Evolutionary conservation across 2,888 invertebrate genomes (phyloP).

Genomic region (Gnatocerus cornutus): DNA sequence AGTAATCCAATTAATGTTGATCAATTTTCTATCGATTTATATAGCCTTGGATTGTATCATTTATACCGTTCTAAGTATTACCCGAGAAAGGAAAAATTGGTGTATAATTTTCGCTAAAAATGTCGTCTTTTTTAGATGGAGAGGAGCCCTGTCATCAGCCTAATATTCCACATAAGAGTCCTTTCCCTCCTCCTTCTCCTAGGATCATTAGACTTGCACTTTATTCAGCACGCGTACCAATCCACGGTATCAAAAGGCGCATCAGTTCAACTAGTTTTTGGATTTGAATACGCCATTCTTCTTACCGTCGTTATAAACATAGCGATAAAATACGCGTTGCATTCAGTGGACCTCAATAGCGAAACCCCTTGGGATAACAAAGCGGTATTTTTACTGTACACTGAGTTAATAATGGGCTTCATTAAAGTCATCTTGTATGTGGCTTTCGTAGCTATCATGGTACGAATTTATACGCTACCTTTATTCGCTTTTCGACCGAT

Average conservation of each 20-base stretch:
- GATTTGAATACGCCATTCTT: slow-evolving; percentile 98
- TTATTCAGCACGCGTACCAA: slow-evolving; percentile 95
- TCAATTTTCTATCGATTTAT: too few relatives aligned
- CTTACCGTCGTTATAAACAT: slow-evolving; percentile 95
- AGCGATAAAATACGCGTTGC: slow-evolving; percentile 91
- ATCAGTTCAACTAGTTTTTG: slow-evolving; percentile 98
- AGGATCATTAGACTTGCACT: slow-evolving; percentile 87
- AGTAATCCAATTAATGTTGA: too few relatives aligned
- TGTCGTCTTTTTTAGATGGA: slow-evolving; percentile 86
- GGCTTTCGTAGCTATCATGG: slow-evolving; percentile 96
- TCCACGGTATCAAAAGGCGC: slow-evolving; percentile 95
- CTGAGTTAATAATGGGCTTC: slow-evolving; percentile 94
- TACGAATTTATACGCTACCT: slow-evolving; percentile 96
- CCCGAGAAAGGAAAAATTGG: too few relatives aligned
- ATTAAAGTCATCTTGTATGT: slow-evolving; percentile 86
- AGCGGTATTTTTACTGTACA: slow-evolving; percentile 96
- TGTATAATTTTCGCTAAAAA: not conserved
- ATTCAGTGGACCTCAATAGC: slow-evolving; percentile 90
- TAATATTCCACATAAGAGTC: slow-evolving; percentile 94
- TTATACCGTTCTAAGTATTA: too few relatives aligned
- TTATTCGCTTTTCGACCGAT: slow-evolving; percentile 98
- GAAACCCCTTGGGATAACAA: slow-evolving; percentile 99
- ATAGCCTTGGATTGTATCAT: too few relatives aligned
- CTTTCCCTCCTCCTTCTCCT: slow-evolving; percentile 87
- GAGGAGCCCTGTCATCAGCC: slow-evolving; percentile 96